Base-by-base conservation (phyloP, 2,797 vertebrate species). In the Xerus rutilus region DNA sequence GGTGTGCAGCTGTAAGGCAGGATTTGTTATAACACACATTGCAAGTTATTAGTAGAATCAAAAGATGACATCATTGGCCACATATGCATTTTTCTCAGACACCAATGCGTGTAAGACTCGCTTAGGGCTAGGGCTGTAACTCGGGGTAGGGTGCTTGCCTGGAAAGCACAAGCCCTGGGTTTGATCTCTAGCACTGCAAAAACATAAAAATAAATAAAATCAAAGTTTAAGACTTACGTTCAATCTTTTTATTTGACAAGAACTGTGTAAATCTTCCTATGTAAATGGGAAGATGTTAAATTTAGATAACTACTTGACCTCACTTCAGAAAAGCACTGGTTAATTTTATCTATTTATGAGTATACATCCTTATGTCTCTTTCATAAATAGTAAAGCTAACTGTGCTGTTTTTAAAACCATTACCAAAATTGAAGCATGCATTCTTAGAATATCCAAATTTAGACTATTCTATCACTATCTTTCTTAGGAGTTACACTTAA, bases 341-440 rank as follows among this genome's bases (percentile, higher is more conserved):
- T 95, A 89, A 92, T 84, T 95, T 94, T 92, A 95, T 95, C 95
- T 97, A 76, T 96, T 97, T 97, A 91, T 92, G 90, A 93, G 91
- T 93, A 93, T n/a, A 94, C 35, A 92, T 89, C 89, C 81, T 95
- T 97, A 93, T 96, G 89, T 88, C 94, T 93, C 89, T 72, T 86
- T 96, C 94, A 95, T 96, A 93, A 97, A 97, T 96, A 97, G 92
- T 91, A 95, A 89, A 70, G 77, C 67, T 94, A 95, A 96, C 91
- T 95, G 82, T 96, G 47, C 82, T 95, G 84, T 78, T 93, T 92
- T 95, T 96, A 54, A 43, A 83, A 95, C 74, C 64, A 93, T 85
- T 62, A 84, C 84, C 84, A 95, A 87, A 97, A 94, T 86, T 57
- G 69, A 96, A 90, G 87, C 49, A 73, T 30, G 10, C 64, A 86